A percentile compares a stretch with the other conserved stretches of the same genome.
Evolutionary conservation across 2,797 vertebrate genomes (phyloP).

Genomic region (Masticophis lateralis): DNA sequence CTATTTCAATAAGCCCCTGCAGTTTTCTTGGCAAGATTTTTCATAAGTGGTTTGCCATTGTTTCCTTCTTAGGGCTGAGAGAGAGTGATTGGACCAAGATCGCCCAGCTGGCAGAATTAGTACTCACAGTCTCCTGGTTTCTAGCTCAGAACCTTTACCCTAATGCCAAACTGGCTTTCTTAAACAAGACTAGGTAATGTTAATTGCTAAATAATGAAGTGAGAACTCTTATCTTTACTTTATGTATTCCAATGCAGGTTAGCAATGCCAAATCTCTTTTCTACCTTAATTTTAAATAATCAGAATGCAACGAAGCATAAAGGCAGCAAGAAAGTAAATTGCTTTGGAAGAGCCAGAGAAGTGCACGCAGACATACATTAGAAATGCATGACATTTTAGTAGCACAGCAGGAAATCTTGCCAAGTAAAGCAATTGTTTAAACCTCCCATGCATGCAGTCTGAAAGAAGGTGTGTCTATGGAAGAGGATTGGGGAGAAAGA

Average conservation of each 20-base stretch:
- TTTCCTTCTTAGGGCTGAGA: neutral
- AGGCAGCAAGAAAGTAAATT: conserved; percentile 24
- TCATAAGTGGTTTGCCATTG: neutral
- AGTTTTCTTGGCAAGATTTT: neutral
- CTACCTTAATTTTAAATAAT: neutral
- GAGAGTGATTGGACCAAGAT: neutral
- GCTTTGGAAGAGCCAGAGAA: conserved; percentile 18
- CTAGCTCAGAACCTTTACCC: neutral
- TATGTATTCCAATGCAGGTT: conserved; percentile 36
- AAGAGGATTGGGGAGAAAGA: neutral
- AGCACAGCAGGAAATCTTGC: conserved; percentile 20
- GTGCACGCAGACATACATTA: neutral
- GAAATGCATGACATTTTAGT: conserved; percentile 25
- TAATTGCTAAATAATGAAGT: neutral
- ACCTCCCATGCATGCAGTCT: neutral
- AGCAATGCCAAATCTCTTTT: conserved; percentile 16
- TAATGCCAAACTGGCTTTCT: neutral
- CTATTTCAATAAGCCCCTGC: neutral
- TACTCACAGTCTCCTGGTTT: neutral
- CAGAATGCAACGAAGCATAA: conserved; percentile 34
- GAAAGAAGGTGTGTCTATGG: neutral
- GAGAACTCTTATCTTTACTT: neutral
- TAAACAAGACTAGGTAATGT: neutral
- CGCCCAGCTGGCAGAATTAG: neutral
- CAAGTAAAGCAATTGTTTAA: conserved; percentile 24